Evolutionary conservation across 2,797 vertebrate species (phyloP).

Genomic region (Gymnocypris eckloni): DNA sequence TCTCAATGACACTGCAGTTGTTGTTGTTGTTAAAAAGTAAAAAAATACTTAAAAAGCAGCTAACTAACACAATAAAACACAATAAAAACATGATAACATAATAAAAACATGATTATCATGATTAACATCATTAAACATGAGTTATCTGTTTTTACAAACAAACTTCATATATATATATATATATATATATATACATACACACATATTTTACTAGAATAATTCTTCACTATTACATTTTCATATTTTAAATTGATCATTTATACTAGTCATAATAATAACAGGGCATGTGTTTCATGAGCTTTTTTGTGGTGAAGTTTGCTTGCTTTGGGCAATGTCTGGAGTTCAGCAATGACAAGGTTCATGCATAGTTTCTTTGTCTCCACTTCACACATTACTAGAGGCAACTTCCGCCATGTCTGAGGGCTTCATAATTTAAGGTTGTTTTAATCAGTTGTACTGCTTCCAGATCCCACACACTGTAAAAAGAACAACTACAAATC

Average conservation of each 20-base stretch:
- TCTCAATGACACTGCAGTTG: too few relatives aligned
- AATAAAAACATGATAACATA: too few relatives aligned
- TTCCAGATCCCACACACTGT: conserved; percentile 57
- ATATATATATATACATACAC: too few relatives aligned
- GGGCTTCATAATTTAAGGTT: conserved; percentile 54
- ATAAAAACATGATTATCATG: too few relatives aligned
- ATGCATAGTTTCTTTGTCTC: conserved; percentile 49
- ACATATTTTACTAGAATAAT: neutral
- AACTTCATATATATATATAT: too few relatives aligned
- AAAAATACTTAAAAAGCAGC: too few relatives aligned
- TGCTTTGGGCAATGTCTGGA: conserved; percentile 38
- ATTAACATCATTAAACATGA: too few relatives aligned
- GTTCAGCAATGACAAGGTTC: conserved; percentile 35
- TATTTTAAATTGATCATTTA: neutral
- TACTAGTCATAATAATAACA: conserved; percentile 24
- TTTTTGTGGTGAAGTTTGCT: conserved; percentile 45
- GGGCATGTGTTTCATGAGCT: conserved; percentile 40
- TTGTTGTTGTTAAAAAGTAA: too few relatives aligned
- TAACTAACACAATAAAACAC: too few relatives aligned
- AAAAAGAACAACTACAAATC: conserved; percentile 54
- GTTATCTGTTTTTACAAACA: too few relatives aligned
- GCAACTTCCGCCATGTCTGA: conserved; percentile 39
- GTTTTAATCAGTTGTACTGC: conserved; percentile 54
- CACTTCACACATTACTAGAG: conserved; percentile 44
- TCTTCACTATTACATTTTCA: neutral